These are phyloP conservation scores for Leptatherina wallacei DNA, from an alignment of 2,797 vertebrate genomes.

Conservation along the genomic window DNA sequence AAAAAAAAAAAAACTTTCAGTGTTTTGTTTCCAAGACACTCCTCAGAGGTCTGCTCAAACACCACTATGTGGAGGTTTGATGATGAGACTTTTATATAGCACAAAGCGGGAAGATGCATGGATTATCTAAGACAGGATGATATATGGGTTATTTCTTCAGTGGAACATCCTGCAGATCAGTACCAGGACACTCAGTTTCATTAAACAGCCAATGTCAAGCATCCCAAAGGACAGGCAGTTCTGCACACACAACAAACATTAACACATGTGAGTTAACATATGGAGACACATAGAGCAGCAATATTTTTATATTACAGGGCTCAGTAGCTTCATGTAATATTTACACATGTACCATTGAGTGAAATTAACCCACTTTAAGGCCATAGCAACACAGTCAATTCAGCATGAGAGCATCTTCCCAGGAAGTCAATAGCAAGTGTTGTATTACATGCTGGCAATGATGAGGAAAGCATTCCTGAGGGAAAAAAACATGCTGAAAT, in stretches of 20 bases:
- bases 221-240: slow-evolving; percentile 14
- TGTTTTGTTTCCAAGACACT: neutral
- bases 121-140: slow-evolving; percentile 48
- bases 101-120: slow-evolving; percentile 43
- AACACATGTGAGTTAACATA: slow-evolving; percentile 47
- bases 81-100: slow-evolving; percentile 59
- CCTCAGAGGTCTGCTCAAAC: neutral
- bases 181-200: slow-evolving; percentile 17
- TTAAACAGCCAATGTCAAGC: slow-evolving; percentile 10
- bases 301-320: slow-evolving; percentile 62
- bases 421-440: slow-evolving; percentile 80
- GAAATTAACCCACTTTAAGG: slow-evolving; percentile 79
- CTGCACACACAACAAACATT: slow-evolving; percentile 32
- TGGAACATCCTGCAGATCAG: slow-evolving; percentile 45
- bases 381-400: slow-evolving; percentile 73
- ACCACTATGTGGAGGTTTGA: neutral
- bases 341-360: slow-evolving; percentile 72
- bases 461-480: slow-evolving; percentile 68
- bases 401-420: slow-evolving; percentile 58
- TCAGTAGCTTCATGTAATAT: slow-evolving; percentile 75
- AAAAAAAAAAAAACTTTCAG: neutral
- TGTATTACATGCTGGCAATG: slow-evolving; percentile 75
- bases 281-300: slow-evolving; percentile 39
- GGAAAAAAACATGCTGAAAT: slow-evolving; percentile 62
- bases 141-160: slow-evolving; percentile 49